phyloP scores from a whole-genome alignment of 2,888 invertebrate genomes.

The Oxytorus armatus region DNA sequence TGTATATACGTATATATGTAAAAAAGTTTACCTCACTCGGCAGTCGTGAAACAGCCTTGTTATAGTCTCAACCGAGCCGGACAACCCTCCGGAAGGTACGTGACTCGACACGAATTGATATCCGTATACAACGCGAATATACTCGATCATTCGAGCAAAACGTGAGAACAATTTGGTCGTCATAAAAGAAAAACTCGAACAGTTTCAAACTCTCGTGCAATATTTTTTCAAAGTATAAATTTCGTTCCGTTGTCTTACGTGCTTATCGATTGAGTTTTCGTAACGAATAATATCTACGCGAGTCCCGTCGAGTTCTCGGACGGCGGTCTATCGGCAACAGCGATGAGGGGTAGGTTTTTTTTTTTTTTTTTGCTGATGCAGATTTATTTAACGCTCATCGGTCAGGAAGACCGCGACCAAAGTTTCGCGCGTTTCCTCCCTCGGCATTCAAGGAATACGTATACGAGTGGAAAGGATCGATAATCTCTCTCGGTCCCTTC shows the following conservation, averaged over 20 bases:
- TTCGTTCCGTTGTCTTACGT: not conserved
- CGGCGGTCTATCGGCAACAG: not conserved
- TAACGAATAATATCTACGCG: too few relatives aligned
- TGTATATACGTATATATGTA: conserved; percentile 22
- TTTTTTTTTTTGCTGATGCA: conserved; percentile 8
- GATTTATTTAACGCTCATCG: conserved; percentile 77
- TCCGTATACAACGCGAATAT: conserved; percentile 1
- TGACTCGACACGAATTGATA: conserved; percentile 65
- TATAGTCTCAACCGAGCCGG: conserved; percentile 52
- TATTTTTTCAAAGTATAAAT: not conserved
- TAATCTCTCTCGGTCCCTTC: conserved; percentile 56
- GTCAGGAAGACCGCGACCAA: conserved; percentile 78
- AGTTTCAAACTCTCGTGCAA: not conserved
- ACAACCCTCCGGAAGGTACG: conserved; percentile 67
- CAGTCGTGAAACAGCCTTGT: conserved; percentile 61
- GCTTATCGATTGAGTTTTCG: conserved; percentile 3
- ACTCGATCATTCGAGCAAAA: conserved; percentile 30
- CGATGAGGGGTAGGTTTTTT: too few relatives aligned
- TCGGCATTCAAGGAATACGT: conserved; percentile 30
- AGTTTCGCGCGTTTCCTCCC: conserved; percentile 40
- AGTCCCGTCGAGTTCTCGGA: too few relatives aligned
- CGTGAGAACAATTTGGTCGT: conserved; percentile 51
- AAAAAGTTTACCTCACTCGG: conserved; percentile 33
- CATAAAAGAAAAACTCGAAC: not conserved
- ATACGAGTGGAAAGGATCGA: conserved; percentile 60